phyloP scores from a whole-genome alignment of 2,797 vertebrate genomes.

The Typhlichthys eigenmanni region DNA sequence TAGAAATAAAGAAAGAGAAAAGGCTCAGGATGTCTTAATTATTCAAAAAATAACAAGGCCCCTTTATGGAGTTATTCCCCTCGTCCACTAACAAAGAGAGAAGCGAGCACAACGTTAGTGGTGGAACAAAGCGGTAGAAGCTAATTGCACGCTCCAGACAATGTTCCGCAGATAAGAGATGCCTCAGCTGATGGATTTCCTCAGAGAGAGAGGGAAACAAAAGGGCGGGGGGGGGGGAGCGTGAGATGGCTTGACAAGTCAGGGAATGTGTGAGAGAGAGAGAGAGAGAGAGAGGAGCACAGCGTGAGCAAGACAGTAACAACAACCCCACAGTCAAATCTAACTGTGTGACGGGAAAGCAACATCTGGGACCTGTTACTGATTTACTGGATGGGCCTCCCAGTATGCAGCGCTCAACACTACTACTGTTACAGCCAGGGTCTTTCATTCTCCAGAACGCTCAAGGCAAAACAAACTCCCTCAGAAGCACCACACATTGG shows the following conservation, averaged over 20 bases:
- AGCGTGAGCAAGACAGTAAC: not conserved
- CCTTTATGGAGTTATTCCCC: constrained; percentile 40
- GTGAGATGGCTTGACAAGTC: not conserved
- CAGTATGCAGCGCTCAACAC: too few species aligned
- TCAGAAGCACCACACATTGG: too few species aligned
- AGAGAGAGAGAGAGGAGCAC: constrained; percentile 2
- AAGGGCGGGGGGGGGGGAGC: constrained; percentile 12
- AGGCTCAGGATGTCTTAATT: constrained; percentile 58
- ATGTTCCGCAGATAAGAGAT: constrained; percentile 31
- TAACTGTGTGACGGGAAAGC: constrained; percentile 41
- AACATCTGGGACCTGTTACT: constrained; percentile 38
- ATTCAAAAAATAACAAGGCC: constrained; percentile 51
- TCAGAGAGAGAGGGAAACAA: constrained; percentile 5
- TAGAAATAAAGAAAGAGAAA: not conserved
- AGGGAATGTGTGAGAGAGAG: constrained; percentile 6
- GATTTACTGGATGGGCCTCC: constrained; percentile 46
- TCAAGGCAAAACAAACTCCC: too few species aligned
- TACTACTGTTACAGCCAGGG: too few species aligned
- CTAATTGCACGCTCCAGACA: constrained; percentile 46
- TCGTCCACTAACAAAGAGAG: constrained; percentile 18
- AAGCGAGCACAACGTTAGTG: constrained; percentile 25
- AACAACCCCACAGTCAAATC: constrained; percentile 39
- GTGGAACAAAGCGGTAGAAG: constrained; percentile 36
- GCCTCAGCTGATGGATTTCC: constrained; percentile 32
- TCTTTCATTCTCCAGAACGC: too few species aligned